A percentile compares a stretch with the other conserved stretches of the same genome.
These are phyloP conservation scores for Natator depressus DNA, from an alignment of 2,113 vertebrate genomes.

Conservation along the genomic window DNA sequence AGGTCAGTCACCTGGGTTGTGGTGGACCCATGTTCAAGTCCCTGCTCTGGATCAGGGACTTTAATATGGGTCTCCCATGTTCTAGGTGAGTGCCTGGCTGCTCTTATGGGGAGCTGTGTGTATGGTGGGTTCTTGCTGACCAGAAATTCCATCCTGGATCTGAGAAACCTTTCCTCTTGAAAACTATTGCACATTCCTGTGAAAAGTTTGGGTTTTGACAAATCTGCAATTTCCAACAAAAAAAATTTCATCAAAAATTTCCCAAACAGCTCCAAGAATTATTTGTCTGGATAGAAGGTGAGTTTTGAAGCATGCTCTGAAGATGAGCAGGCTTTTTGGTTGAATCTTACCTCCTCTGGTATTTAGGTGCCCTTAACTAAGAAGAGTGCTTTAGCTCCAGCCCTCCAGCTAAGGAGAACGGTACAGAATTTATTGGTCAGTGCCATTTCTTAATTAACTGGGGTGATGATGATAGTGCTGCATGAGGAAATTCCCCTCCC, in stretches of 20 bases:
- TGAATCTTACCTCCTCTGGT: background rate
- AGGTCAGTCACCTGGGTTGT: too few species aligned
- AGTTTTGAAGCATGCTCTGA: background rate
- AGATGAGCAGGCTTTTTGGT: background rate
- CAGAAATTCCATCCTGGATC: background rate
- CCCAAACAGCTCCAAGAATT: background rate
- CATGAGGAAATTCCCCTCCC: background rate
- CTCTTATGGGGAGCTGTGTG: background rate
- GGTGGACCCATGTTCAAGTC: too few species aligned
- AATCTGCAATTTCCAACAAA: background rate
- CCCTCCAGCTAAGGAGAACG: background rate
- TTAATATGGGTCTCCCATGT: background rate
- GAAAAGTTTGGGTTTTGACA: background rate
- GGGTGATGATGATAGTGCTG: background rate
- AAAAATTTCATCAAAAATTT: background rate
- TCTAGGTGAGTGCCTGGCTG: background rate
- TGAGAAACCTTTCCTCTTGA: background rate
- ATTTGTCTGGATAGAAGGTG: background rate
- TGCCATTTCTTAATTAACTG: background rate
- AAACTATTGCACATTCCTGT: background rate
- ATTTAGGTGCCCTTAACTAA: background rate
- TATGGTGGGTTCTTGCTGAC: background rate
- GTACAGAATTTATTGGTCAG: background rate
- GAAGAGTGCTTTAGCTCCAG: background rate
- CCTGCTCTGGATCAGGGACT: background rate